These are phyloP conservation scores for Empis livida DNA, from an alignment of 2,888 invertebrate species.

Conservation along the genomic window DNA sequence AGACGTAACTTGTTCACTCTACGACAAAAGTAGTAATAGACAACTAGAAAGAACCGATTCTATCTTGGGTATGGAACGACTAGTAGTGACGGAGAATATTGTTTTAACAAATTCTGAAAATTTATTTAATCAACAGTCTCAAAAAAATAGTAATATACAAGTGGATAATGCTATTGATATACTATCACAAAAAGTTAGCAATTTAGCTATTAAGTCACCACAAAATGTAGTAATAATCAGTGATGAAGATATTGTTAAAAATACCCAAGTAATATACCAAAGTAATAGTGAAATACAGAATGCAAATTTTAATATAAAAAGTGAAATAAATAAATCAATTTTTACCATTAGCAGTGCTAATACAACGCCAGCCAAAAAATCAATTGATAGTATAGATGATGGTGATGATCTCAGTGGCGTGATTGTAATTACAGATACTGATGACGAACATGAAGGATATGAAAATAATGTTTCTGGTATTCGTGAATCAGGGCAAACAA, in stretches of 20 bases:
- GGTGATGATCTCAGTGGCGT: conserved; percentile 12
- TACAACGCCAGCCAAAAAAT: not conserved
- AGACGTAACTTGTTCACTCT: conserved; percentile 5
- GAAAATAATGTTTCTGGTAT: conserved; percentile 13
- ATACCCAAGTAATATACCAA: conserved; percentile 12
- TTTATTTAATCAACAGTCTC: too few species aligned
- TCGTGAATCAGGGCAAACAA: conserved; percentile 8
- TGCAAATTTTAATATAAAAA: conserved; percentile 2
- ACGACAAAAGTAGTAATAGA: not conserved
- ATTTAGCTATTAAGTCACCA: conserved; percentile 13
- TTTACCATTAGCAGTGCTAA: not conserved
- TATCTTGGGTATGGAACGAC: not conserved
- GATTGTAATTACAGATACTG: conserved; percentile 15
- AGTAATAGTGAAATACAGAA: conserved; percentile 14
- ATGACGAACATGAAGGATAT: conserved; percentile 4
- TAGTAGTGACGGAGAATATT: not conserved
- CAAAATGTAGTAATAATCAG: conserved; percentile 5
- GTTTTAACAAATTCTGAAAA: too few species aligned
- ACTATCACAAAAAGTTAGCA: conserved; percentile 19
- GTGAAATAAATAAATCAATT: not conserved
- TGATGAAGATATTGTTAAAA: conserved; percentile 5
- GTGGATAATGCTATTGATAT: conserved; percentile 13
- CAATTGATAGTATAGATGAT: not conserved
- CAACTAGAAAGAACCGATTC: not conserved
- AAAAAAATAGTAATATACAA: too few species aligned